Conservation (phyloP, 1,140 invertebrate species). For the Zaprionus ghesquierei region DNA sequence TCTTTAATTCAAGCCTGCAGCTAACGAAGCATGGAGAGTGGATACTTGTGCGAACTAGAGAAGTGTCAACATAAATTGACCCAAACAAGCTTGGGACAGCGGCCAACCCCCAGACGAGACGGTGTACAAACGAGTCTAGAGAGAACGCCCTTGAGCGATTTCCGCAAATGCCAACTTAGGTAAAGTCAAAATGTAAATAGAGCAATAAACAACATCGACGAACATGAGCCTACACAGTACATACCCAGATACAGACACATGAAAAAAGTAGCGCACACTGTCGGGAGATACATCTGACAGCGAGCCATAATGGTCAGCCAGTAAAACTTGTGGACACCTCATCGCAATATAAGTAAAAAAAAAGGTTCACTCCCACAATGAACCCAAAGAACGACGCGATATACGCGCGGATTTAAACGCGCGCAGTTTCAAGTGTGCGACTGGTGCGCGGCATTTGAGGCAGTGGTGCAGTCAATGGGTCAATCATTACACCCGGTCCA, state of each 20-base stretch:
- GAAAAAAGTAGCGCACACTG: neutral
- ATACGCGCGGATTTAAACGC: slow-evolving; percentile 44
- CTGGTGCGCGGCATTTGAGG: slow-evolving; percentile 21
- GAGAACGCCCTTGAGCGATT: slow-evolving; percentile 64
- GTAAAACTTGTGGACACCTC: neutral
- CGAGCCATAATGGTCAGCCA: slow-evolving; percentile 39
- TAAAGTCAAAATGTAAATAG: slow-evolving; percentile 65
- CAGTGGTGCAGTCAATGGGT: slow-evolving; percentile 49
- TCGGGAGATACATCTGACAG: slow-evolving; percentile 24
- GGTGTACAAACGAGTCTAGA: slow-evolving; percentile 11
- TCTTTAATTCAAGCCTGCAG: neutral
- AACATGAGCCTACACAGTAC: slow-evolving; percentile 38
- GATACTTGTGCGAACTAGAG: slow-evolving; percentile 12
- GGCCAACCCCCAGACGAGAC: slow-evolving; percentile 6
- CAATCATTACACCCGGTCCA: slow-evolving; percentile 33
- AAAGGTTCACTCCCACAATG: slow-evolving; percentile 32
- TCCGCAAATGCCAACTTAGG: slow-evolving; percentile 70
- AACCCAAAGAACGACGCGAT: slow-evolving; percentile 6
- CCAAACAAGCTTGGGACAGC: slow-evolving; percentile 11
- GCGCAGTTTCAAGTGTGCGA: slow-evolving; percentile 7
- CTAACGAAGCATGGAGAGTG: slow-evolving; percentile 8
- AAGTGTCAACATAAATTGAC: slow-evolving; percentile 68
- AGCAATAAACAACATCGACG: slow-evolving; percentile 49
- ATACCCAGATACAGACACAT: slow-evolving; percentile 7
- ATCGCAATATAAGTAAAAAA: slow-evolving; percentile 25